Evolutionary conservation across 2,888 invertebrate genomes (phyloP), one percentile per base, ranked within the genome.

Genomic region (Xylota segnis): DNA sequence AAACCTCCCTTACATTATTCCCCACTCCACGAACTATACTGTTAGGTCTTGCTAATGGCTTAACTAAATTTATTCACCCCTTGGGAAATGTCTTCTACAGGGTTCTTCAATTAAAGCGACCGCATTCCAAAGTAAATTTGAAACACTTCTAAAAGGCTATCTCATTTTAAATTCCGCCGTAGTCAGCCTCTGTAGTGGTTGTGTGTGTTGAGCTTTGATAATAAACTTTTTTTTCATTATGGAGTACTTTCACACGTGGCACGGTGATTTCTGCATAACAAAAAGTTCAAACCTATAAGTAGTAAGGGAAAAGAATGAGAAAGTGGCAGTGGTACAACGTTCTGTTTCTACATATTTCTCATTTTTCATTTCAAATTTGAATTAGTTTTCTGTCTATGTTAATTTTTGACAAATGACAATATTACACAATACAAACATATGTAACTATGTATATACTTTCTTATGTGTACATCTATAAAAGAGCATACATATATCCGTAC

Each of bases 11-110:
- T 4, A 12, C 37, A n/a, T 18, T 18, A 37, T 58, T 59, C 27
- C 4, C 58, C 23, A 2, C 23, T 4, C 59, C 40, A 10, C 7
- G n/a, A 7, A 23, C 16, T 12, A 40, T 12, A 59, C 47, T 32
- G 47, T 47, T 6, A 47, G 47, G 63, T 18, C 16, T 65, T 47
- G 47, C 47, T 65, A 65, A 45, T 61, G 45, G 43, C 29, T 65
- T 34, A 32, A 47, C 18, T 47, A 47, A 32, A 65, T 65, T 65
- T 65, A 65, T 65, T 65, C 47, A 47, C 63, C 63, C 45, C 47
- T 47, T 65, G 63, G 63, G 63, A 65, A 65, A 65, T 47, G 63
- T 65, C 63, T 65, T 65, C 6, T 65, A 65, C 63, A 65, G 63
- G 63, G 32, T 65, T 65, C 63, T 65, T 65, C 63, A 65, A 65